phyloP scores from a whole-genome alignment of 2,888 invertebrate species.

The Subacronicta megacephala region DNA sequence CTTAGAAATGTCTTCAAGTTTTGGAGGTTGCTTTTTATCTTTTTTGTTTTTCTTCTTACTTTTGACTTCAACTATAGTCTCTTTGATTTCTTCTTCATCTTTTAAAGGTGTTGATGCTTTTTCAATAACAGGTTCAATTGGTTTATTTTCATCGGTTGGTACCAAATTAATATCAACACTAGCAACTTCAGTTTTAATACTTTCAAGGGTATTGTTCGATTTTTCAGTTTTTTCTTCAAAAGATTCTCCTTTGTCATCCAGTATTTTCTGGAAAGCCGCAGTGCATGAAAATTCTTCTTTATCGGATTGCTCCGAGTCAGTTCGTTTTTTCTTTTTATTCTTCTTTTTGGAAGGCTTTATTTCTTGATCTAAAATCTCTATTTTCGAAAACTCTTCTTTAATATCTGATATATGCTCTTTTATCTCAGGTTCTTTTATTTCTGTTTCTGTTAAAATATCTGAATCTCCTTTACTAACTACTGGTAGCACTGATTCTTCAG shows the following conservation, averaged over 20 bases:
- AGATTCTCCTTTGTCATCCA: constrained; percentile 59
- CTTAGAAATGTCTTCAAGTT: constrained; percentile 32
- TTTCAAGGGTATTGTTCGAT: constrained; percentile 2
- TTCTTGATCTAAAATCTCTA: constrained; percentile 60
- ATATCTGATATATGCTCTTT: constrained; percentile 11
- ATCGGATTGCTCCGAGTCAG: constrained; percentile 79
- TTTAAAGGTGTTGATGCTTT: constrained; percentile 7
- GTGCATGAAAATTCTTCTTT: constrained; percentile 74
- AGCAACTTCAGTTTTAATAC: constrained; percentile 13
- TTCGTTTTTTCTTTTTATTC: constrained; percentile 80
- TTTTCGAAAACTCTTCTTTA: constrained; percentile 37
- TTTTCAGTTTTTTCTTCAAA: constrained; percentile 29
- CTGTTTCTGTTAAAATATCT: constrained; percentile 12
- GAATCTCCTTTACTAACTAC: constrained; percentile 24
- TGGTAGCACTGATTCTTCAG: constrained; percentile 28
- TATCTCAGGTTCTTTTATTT: constrained; percentile 25
- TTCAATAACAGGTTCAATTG: constrained; percentile 18
- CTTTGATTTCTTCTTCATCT: constrained; percentile 22
- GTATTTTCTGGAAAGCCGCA: constrained; percentile 72
- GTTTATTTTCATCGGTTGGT: constrained; percentile 7
- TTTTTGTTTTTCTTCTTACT: constrained; percentile 63
- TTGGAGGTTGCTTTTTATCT: constrained; percentile 55
- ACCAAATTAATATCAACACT: constrained; percentile 18
- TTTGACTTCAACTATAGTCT: constrained; percentile 40
- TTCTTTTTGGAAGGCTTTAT: constrained; percentile 72